phyloP scores from a whole-genome alignment of 1,140 invertebrate genomes.

The Diabrotica undecimpunctata region DNA sequence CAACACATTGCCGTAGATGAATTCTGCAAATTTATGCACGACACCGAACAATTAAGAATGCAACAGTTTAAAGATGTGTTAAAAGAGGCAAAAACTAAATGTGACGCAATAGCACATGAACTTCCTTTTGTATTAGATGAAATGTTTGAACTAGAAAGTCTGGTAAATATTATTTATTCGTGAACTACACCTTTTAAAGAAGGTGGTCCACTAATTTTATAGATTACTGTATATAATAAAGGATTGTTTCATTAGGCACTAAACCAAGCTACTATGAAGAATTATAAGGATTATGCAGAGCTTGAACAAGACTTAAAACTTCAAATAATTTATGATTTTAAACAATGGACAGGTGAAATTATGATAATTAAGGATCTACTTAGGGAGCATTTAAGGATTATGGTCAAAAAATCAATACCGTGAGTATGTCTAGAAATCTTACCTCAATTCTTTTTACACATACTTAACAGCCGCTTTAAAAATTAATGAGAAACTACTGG shows the following conservation, averaged over 20 bases:
- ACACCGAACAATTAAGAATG: slow-evolving; percentile 15
- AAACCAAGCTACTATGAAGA: slow-evolving; percentile 20
- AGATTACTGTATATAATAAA: no score
- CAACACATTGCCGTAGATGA: slow-evolving; percentile 6
- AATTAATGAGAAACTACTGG: no score
- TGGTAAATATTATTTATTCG: slow-evolving; percentile 13
- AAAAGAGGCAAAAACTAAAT: slow-evolving; percentile 14
- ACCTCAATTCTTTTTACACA: no score
- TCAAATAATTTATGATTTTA: slow-evolving; percentile 16
- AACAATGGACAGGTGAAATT: slow-evolving; percentile 16
- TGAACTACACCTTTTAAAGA: no score
- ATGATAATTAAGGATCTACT: slow-evolving; percentile 11
- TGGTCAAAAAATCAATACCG: slow-evolving; percentile 3
- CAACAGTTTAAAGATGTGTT: slow-evolving; percentile 19
- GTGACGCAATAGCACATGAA: not conserved
- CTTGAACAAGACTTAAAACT: slow-evolving; percentile 19
- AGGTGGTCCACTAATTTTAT: no score
- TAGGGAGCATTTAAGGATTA: not conserved
- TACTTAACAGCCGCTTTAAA: no score
- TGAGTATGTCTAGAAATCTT: not conserved
- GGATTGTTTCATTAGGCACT: slow-evolving; percentile 3
- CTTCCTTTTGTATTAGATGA: slow-evolving; percentile 17
- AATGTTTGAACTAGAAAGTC: slow-evolving; percentile 18
- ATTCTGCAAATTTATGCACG: slow-evolving; percentile 1
- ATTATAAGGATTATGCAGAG: slow-evolving; percentile 20